Evolutionary conservation across 92 coral and sea anemone genomes (phyloP).

Genomic region (Palythoa heliodiscus): DNA sequence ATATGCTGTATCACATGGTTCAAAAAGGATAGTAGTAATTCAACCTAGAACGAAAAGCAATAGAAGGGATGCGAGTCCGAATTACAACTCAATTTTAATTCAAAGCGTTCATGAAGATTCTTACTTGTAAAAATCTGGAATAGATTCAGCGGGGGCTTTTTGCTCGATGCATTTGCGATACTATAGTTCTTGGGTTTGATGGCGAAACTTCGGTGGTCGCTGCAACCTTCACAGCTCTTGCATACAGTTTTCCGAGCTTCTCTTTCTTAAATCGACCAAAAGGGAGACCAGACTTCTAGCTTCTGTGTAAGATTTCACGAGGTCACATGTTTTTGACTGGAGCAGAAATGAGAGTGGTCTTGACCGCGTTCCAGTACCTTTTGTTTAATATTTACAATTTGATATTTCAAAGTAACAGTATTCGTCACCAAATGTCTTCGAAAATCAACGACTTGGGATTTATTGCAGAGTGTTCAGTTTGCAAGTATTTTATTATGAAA

Average conservation of each 20-base stretch:
- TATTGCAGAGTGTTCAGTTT: too few relatives aligned
- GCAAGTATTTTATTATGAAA: too few relatives aligned
- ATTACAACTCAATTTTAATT: not conserved
- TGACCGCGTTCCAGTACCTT: too few relatives aligned
- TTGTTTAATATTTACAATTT: too few relatives aligned
- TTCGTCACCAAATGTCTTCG: too few relatives aligned
- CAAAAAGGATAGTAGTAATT: conserved; percentile 8
- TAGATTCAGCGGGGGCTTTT: not conserved
- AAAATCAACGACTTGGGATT: too few relatives aligned
- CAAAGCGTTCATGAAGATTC: not conserved
- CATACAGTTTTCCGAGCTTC: conserved; percentile 2
- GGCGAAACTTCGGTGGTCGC: not conserved
- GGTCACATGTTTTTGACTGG: not conserved
- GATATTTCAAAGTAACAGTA: too few relatives aligned
- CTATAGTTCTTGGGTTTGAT: conserved; percentile 2
- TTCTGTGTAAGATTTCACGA: not conserved
- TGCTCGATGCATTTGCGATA: not conserved
- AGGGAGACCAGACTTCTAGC: conserved; percentile 2
- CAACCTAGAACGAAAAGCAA: conserved; percentile 2
- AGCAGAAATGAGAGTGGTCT: not conserved
- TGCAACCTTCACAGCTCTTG: conserved; percentile 14
- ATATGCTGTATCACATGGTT: conserved; percentile 52
- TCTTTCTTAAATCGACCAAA: not conserved
- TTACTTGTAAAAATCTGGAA: not conserved
- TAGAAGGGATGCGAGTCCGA: not conserved